Evolutionary conservation across 2,113 vertebrate genomes (phyloP), one percentile per base, ranked within the genome.

Genomic region (Himantopus leucocephalus): DNA sequence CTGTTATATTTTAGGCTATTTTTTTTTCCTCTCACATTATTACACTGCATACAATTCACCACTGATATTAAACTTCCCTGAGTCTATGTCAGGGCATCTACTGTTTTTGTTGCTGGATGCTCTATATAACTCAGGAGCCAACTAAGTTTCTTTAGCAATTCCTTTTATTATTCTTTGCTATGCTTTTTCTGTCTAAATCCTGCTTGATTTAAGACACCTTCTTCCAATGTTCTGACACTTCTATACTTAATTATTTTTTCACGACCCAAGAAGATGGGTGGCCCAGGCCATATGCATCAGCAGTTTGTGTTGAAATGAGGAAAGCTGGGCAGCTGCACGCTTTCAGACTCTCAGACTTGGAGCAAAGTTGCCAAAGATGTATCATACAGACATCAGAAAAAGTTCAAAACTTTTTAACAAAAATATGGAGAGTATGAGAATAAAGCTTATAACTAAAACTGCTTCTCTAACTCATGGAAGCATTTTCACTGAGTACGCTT

Each of bases 221-320:
- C 48, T 23, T 23, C 48, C 23, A 62, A 86, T 32, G 15, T 43
- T 39, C 92, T 78, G 20, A 43, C 43, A 88, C n/a, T 73, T 79
- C 41, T 67, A 30, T 52, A 66, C 66, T 50, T 76, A 72, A 77
- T 58, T 19, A 10, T 29, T 39, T 29, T 60, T 63, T 79, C 53
- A 90, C 78, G 29, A 92, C 92, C 71, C 66, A 32, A 47, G 79
- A 62, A 94, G 76, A 94, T 77, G 93, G 89, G 93, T 97, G 96
- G 91, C 97, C 97, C 79, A 59, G 67, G 34, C 68, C 82, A 59
- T 24, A 8, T 8, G 50, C 45, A 62, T n/a, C 14, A 81, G 67
- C 74, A 85, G 17, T 24, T 30, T 70, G 72, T 70, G 67, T 8
- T 14, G 7, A 75, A 89, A 55, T 4, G n/a, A 92, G 43, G 78